Evolutionary conservation across 2,888 invertebrate genomes (phyloP), one percentile per base, ranked within the genome.

Genomic region (Drosophila koepferae): DNA sequence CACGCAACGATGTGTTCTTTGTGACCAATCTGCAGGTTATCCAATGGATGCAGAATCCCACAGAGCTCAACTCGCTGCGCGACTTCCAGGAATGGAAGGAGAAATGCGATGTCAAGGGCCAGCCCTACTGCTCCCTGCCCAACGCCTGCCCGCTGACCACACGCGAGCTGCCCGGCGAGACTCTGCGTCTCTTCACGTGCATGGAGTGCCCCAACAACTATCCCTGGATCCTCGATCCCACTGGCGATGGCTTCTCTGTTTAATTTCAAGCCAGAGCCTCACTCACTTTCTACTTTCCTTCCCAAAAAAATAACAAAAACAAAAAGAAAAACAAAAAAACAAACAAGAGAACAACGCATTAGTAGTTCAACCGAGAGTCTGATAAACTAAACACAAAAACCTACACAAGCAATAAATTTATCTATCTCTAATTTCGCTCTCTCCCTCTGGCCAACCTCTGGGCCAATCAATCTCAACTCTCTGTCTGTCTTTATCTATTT

Each of bases 11-110:
- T 91, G 98, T 98, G 36, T 98, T 98, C 94, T 98, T 98, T 93
- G 97, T 97, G 74, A 98, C 97, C 72, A 96, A 97, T 94, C 95
- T 97, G 85, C 95, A 97, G 95, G 98, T 98, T 36, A 97, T 98
- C 91, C 97, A 98, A 93, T 98, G 98, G 98, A 98, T 98, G 97
- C 98, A 98, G 93, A 97, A 97, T 89, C 98, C 98, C 63, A 97
- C 97, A 38, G 98, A 98, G 93, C 92, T 98, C 80, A 96, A 97
- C 54, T 96, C 96, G 43, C 95, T 98, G 58, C 95, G 97, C 84
- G 98, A 98, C 92, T 98, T 98, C 95, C 96, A 96, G 88, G 97
- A 98, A 93, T 98, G 98, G 98, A 98, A 98, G 93, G 98, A 98
- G 89, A 97, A 97, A 92, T 98, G 98, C 93, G 98, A 98, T 92